Conservation (phyloP, 2,113 vertebrate genomes). For the Cichladusa arquata region DNA sequence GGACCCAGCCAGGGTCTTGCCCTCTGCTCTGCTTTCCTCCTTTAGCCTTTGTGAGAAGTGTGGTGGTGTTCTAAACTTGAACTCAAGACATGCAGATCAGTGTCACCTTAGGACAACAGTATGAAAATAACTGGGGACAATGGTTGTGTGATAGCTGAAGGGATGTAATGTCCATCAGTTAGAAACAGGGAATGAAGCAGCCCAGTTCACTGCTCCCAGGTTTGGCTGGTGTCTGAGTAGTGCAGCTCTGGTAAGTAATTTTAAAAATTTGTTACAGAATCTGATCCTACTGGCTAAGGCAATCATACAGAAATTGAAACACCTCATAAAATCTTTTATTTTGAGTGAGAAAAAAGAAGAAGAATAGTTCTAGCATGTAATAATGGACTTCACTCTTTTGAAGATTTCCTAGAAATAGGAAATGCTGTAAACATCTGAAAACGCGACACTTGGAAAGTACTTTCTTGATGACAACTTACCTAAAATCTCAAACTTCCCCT, state of each 20-base stretch:
- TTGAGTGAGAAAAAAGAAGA: neutral
- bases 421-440: neutral
- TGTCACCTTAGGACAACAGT: neutral
- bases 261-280: neutral
- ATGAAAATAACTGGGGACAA: neutral
- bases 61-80: neutral
- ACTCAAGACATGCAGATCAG: rapidly evolving
- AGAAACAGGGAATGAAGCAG: neutral
- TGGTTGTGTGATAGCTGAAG: neutral
- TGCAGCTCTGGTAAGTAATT: neutral
- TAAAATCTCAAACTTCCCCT: neutral
- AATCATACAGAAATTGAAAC: neutral
- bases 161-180: neutral
- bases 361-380: neutral
- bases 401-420: neutral
- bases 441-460: neutral
- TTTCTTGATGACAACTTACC: neutral
- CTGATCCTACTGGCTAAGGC: neutral
- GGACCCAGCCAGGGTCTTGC: neutral
- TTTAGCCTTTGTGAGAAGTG: neutral
- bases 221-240: neutral
- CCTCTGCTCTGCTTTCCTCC: neutral
- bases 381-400: neutral
- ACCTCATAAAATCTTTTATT: neutral
- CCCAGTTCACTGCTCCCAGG: rapidly evolving